phyloP scores from a whole-genome alignment of 1,140 invertebrate genomes.

The Saccostrea glomerata region DNA sequence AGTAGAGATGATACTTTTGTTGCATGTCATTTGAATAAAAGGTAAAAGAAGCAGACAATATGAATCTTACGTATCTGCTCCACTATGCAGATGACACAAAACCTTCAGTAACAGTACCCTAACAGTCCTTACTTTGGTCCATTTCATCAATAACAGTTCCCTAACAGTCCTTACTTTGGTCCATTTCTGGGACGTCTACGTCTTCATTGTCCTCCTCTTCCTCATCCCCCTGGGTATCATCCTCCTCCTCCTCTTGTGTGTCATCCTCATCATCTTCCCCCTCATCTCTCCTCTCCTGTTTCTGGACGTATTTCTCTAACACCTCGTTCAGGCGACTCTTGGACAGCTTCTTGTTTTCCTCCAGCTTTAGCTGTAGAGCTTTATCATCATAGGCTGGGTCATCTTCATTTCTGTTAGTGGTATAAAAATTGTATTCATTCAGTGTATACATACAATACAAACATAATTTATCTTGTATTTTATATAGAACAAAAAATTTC shows the following conservation, averaged over 20 bases:
- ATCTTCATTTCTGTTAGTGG: constrained; percentile 54
- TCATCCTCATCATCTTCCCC: constrained; percentile 45
- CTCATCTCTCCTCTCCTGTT: constrained; percentile 34
- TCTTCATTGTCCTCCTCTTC: constrained; percentile 58
- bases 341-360: constrained; percentile 67
- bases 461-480: not conserved
- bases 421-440: too few species aligned
- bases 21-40: too few species aligned
- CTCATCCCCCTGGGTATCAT: constrained; percentile 30
- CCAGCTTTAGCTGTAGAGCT: constrained; percentile 69
- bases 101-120: too few species aligned
- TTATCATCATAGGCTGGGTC: constrained; percentile 73
- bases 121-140: too few species aligned
- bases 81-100: too few species aligned
- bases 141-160: not conserved
- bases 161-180: not conserved
- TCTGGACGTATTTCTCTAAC: constrained; percentile 32
- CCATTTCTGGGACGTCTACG: constrained; percentile 45
- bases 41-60: too few species aligned
- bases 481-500: not conserved
- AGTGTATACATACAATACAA: not conserved
- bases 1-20: too few species aligned
- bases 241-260: constrained; percentile 36
- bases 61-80: too few species aligned
- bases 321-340: constrained; percentile 72